These are phyloP conservation scores for Thalassoma bifasciatum DNA, from an alignment of 2,113 vertebrate genomes.

Conservation along the genomic window DNA sequence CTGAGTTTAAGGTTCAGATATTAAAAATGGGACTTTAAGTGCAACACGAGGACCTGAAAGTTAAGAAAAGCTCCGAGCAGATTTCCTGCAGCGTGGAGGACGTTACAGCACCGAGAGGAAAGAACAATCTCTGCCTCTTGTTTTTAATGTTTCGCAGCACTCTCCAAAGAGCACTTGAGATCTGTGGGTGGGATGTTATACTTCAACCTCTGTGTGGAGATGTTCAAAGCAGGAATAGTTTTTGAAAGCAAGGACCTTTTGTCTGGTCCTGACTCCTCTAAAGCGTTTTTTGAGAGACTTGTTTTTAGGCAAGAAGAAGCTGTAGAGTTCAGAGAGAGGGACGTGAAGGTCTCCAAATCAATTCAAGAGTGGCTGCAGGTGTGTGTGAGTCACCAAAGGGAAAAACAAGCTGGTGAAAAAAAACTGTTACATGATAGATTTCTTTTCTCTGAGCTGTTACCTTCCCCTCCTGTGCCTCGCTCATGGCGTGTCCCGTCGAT, in stretches of 20 bases:
- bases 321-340: background rate
- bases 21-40: too few species aligned
- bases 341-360: too few species aligned
- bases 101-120: background rate
- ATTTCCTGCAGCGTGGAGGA: background rate
- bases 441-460: constrained; percentile 33
- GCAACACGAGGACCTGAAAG: background rate
- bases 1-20: too few species aligned
- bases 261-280: background rate
- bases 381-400: too few species aligned
- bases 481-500: constrained; percentile 67
- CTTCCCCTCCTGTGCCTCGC: constrained; percentile 86
- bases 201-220: background rate
- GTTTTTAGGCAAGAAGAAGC: background rate
- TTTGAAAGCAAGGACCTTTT: background rate
- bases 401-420: too few species aligned
- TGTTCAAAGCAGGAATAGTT: too few species aligned
- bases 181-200: constrained; percentile 6
- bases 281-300: background rate
- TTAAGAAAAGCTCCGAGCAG: background rate
- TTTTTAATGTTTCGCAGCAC: constrained; percentile 19
- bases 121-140: background rate
- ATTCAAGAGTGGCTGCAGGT: too few species aligned
- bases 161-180: background rate
- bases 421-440: too few species aligned